phyloP scores from a whole-genome alignment of 2,888 invertebrate species.

The Trichopoda pennipes region DNA sequence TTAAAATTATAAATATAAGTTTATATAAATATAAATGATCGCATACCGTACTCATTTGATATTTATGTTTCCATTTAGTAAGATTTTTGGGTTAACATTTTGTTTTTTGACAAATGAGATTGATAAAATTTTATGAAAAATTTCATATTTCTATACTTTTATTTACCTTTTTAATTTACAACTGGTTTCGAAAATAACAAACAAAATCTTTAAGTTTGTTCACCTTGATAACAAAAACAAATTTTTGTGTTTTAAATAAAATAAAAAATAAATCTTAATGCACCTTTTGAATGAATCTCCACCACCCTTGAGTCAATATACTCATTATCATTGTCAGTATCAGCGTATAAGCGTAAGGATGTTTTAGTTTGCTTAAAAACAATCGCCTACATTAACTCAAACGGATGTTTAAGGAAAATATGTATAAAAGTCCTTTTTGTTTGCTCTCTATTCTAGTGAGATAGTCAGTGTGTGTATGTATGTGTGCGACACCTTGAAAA shows the following conservation, averaged over 20 bases:
- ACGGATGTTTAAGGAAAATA: constrained; percentile 53
- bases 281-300: constrained; percentile 44
- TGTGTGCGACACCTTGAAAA: constrained; percentile 45
- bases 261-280: constrained; percentile 11
- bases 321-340: constrained; percentile 44
- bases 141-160: constrained; percentile 25
- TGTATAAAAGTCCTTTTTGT: constrained; percentile 46
- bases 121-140: constrained; percentile 15
- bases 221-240: constrained; percentile 60
- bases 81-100: constrained; percentile 29
- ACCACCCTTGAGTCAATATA: constrained; percentile 60
- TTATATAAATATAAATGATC: constrained; percentile 20
- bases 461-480: constrained; percentile 5
- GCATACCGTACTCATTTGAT: not conserved
- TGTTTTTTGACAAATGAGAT: constrained; percentile 22
- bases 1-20: too few species aligned
- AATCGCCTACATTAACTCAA: constrained; percentile 54
- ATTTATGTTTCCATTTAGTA: constrained; percentile 39
- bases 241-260: too few species aligned
- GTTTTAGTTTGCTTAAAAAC: constrained; percentile 35
- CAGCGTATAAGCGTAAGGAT: constrained; percentile 26
- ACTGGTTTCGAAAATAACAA: constrained; percentile 48
- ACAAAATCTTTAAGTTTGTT: constrained; percentile 55
- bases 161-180: constrained; percentile 58
- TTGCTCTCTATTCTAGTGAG: not conserved